Conservation (phyloP, 2,888 invertebrate genomes). For the Hedya salicella region DNA sequence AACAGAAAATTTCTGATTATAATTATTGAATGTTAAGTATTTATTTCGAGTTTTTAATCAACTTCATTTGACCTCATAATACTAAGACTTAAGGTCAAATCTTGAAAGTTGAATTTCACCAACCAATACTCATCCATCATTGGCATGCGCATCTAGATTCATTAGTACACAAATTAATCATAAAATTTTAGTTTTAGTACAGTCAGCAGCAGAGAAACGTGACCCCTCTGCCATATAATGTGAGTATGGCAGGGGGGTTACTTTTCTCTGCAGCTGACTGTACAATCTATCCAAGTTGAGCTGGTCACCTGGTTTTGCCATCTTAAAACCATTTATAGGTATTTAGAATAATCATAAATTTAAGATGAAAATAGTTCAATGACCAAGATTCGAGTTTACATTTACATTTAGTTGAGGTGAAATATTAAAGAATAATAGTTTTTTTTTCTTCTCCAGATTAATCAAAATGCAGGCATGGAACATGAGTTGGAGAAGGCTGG, state of each 20-base stretch:
- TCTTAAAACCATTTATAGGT: no score
- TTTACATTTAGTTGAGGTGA: neutral
- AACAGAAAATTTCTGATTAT: neutral
- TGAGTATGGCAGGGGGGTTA: no score
- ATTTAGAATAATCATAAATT: no score
- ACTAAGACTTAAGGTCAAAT: neutral
- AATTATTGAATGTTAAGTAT: slow-evolving; percentile 5
- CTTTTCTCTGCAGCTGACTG: no score
- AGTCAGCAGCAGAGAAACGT: no score
- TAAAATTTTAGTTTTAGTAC: neutral
- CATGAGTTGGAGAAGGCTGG: slow-evolving; percentile 67
- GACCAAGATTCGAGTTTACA: no score
- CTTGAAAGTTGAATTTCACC: slow-evolving; percentile 10
- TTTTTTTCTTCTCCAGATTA: slow-evolving; percentile 54
- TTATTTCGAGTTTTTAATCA: neutral
- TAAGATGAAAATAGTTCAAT: no score
- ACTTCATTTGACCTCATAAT: neutral
- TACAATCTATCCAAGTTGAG: no score
- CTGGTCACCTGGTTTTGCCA: no score
- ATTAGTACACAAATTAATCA: neutral
- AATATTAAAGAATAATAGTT: neutral
- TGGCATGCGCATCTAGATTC: slow-evolving; percentile 9
- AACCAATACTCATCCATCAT: neutral
- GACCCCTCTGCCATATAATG: no score
- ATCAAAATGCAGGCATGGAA: slow-evolving; percentile 65